These are phyloP conservation scores for Stigmatopora nigra DNA, from an alignment of 2,113 vertebrate species.

Conservation along the genomic window DNA sequence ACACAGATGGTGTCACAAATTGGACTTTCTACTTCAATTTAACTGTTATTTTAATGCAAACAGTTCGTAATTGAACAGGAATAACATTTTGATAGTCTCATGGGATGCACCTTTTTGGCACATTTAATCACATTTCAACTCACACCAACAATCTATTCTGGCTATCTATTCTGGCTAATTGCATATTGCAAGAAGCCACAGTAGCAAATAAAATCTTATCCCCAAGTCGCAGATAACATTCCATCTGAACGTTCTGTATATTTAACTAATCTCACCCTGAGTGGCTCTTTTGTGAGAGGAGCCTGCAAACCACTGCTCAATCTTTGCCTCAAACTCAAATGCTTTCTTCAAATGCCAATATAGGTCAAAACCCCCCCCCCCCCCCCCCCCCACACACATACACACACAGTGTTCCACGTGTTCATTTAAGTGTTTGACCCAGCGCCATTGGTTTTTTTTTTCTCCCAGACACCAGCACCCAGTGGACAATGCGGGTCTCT, in stretches of 20 bases:
- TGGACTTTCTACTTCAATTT: neutral
- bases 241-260: conserved; percentile 37
- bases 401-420: conserved; percentile 13
- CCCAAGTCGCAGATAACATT: conserved; percentile 30
- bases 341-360: conserved; percentile 22
- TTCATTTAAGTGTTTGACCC: conserved; percentile 36
- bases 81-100: neutral
- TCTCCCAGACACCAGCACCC: conserved; percentile 74
- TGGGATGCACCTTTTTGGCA: neutral
- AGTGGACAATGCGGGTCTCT: conserved; percentile 77
- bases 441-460: conserved; percentile 20
- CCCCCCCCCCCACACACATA: neutral
- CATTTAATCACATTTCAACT: neutral
- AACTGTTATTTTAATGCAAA: neutral
- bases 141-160: too few species aligned
- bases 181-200: conserved; percentile 31
- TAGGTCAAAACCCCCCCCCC: neutral
- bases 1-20: neutral
- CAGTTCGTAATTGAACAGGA: neutral
- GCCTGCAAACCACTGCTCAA: conserved; percentile 66
- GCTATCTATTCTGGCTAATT: conserved; percentile 12
- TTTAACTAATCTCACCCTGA: conserved; percentile 41
- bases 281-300: conserved; percentile 58
- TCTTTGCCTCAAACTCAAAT: conserved; percentile 48
- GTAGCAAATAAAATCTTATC: conserved; percentile 58